Evolutionary conservation across 2,113 vertebrate species (phyloP).

Genomic region (Actinemys pallida): DNA sequence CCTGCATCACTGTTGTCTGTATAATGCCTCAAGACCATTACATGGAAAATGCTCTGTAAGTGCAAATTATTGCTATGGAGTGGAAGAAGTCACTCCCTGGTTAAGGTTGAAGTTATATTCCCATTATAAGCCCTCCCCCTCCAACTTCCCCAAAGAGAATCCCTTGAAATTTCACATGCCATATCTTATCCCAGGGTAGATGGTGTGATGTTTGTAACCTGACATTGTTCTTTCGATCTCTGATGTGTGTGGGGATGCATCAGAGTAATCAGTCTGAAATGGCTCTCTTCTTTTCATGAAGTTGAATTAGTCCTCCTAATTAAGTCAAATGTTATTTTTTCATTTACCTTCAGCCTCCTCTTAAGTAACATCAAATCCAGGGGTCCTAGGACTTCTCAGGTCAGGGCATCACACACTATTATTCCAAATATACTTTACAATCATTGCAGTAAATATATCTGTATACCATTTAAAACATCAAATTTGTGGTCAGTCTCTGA

Average conservation of each 20-base stretch:
- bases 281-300: slow-evolving; percentile 59
- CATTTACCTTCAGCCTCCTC: slow-evolving; percentile 3
- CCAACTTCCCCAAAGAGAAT: slow-evolving; percentile 33
- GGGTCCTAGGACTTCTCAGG: background rate
- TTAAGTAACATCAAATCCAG: background rate
- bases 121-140: slow-evolving; percentile 45
- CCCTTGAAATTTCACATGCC: slow-evolving; percentile 56
- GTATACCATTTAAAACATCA: background rate
- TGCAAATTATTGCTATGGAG: slow-evolving; percentile 68
- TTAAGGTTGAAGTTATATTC: slow-evolving; percentile 63
- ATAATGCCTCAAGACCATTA: background rate
- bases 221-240: slow-evolving; percentile 46
- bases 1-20: background rate
- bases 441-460: background rate
- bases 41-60: slow-evolving; percentile 38
- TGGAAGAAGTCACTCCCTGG: slow-evolving; percentile 64
- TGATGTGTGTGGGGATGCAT: background rate
- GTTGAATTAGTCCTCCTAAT: slow-evolving; percentile 44
- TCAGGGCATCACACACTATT: background rate
- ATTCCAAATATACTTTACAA: background rate
- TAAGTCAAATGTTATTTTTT: slow-evolving; percentile 55
- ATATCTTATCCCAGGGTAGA: slow-evolving; percentile 20
- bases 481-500: background rate
- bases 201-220: slow-evolving; percentile 54
- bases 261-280: slow-evolving; percentile 54